A percentile compares a stretch with the other conserved stretches of the same genome.
Conservation (phyloP, 1,140 invertebrate genomes). For the Halesus radiatus region DNA sequence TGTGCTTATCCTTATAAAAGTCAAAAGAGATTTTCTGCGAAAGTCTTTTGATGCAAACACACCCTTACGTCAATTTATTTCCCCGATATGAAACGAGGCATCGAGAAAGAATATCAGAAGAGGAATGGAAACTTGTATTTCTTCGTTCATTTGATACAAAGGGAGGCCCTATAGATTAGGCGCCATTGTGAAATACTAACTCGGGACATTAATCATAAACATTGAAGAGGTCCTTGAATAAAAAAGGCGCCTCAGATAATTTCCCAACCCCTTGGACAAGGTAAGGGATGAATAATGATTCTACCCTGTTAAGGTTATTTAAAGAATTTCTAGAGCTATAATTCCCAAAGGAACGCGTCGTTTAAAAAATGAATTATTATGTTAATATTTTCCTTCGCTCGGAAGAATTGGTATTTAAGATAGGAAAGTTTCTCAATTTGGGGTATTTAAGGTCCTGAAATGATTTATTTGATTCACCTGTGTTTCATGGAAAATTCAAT, state of each 20-base stretch:
- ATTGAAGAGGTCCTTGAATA: slow-evolving; percentile 23
- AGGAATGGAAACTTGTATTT: slow-evolving; percentile 19
- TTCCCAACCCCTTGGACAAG: slow-evolving; percentile 37
- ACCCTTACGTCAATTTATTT: neutral
- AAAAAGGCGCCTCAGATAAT: slow-evolving; percentile 48
- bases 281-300: slow-evolving; percentile 52
- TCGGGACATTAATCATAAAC: slow-evolving; percentile 54
- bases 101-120: neutral
- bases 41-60: slow-evolving; percentile 7
- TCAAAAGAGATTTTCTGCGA: neutral
- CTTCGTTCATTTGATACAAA: slow-evolving; percentile 15
- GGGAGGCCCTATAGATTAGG: neutral
- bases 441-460: neutral
- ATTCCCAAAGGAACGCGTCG: slow-evolving; percentile 2
- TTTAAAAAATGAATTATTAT: slow-evolving; percentile 39
- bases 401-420: slow-evolving; percentile 8
- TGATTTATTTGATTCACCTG: too few relatives aligned
- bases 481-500: too few relatives aligned
- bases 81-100: neutral
- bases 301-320: slow-evolving; percentile 51
- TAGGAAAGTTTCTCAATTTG: neutral
- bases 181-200: slow-evolving; percentile 46
- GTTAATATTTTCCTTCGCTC: slow-evolving; percentile 24
- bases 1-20: neutral
- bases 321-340: slow-evolving; percentile 19